phyloP scores from a whole-genome alignment of 2,888 invertebrate genomes.

The Nemapogon koenigi region DNA sequence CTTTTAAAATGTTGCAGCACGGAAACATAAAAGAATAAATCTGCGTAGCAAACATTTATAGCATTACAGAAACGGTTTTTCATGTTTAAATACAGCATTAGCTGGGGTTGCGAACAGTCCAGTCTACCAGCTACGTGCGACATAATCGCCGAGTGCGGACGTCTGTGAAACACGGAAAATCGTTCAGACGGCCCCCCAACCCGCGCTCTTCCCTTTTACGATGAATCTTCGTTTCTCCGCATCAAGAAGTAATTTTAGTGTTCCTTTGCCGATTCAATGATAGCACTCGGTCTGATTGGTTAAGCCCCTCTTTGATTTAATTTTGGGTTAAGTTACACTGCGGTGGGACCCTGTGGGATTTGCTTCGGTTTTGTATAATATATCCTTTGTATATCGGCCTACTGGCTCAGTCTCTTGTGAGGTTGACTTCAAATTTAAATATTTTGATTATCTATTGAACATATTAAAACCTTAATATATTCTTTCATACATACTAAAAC shows the following conservation, averaged over 20 bases:
- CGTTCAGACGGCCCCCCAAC: constrained; percentile 49
- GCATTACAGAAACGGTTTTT: constrained; percentile 59
- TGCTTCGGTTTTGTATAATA: constrained; percentile 20
- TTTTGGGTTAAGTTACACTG: constrained; percentile 60
- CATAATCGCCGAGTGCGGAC: constrained; percentile 55
- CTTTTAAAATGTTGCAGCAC: too few relatives aligned
- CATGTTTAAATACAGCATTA: constrained; percentile 59
- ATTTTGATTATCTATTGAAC: too few relatives aligned
- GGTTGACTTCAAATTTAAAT: too few relatives aligned
- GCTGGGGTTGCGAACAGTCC: constrained; percentile 33
- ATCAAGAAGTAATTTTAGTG: constrained; percentile 66
- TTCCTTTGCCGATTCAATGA: constrained; percentile 65
- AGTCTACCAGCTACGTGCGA: constrained; percentile 47
- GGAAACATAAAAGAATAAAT: constrained; percentile 30
- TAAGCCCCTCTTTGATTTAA: constrained; percentile 64
- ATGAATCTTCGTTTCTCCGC: constrained; percentile 65
- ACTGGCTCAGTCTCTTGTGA: too few relatives aligned
- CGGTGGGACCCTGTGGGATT: constrained; percentile 48
- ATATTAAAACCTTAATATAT: too few relatives aligned
- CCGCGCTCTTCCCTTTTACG: constrained; percentile 56
- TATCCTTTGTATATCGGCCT: too few relatives aligned
- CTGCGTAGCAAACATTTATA: constrained; percentile 41
- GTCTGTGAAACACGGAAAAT: constrained; percentile 61
- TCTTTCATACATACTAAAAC: too few relatives aligned
- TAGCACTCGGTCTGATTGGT: constrained; percentile 64